Base-by-base conservation (phyloP, 2,797 vertebrate genomes). In the Chaetophractus vellerosus region DNA sequence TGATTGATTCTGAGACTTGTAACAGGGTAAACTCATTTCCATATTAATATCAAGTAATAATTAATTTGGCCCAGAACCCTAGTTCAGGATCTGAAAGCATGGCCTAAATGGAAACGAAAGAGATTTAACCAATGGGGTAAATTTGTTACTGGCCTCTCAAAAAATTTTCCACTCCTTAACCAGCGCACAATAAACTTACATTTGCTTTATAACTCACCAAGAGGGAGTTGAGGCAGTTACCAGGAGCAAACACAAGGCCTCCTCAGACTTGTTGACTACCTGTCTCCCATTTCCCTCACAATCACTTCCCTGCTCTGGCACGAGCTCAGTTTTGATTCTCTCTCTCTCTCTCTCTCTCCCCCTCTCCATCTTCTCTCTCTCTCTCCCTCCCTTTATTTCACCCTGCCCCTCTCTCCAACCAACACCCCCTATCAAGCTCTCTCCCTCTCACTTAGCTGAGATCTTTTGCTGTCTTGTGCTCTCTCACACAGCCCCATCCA, bases 1-100 rank as follows among this genome's bases (percentile, higher is more conserved):
- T 98, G 97, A 98, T 97, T 97, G 92, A 96, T 96, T 90, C 79
- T 96, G 68, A 78, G 66, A 71, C 92, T 93, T 96, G 76, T 75
- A 96, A 96, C 80, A 92, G 66, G 36, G 76, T 88, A 94, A 95
- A 63, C 48, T 90, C 72, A 94, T 96, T 93, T 96, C 90, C 96
- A 96, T 94, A 96, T 91, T 96, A 96, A 95, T 96, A 96, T 96
- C 94, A 96, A 89, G 88, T 79, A 85, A 94, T 96, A 93, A 97
- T 97, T 91, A 96, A 95, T 12, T 5, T 16, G 50, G 88, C 52
- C 95, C 81, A 93, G 79, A 68, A 90, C 92, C 71, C 82, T 74
- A 64, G 83, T 45, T 86, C 71, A 88, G 75, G 59, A 83, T 81
- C 23, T 26, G 75, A 94, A 93, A 96, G 72, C 75, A 74, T 9